Evolutionary conservation across 2,888 invertebrate species (phyloP), one percentile per base, ranked within the genome.

Genomic region (Zygothrica quintamaculata): DNA sequence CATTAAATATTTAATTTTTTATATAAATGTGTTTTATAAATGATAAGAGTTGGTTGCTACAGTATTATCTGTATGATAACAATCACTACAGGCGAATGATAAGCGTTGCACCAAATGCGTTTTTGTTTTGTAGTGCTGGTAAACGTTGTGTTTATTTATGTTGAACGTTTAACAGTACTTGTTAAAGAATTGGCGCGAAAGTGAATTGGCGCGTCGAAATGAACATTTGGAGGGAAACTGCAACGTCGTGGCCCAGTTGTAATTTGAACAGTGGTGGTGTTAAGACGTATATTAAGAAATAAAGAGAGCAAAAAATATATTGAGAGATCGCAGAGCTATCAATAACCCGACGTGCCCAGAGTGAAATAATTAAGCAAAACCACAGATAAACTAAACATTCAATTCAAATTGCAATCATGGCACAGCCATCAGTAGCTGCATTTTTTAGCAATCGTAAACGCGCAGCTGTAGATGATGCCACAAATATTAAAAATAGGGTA

Each of bases 391-490:
- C 72, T 65, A 52, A 66, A 15, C 50, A 55, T 16, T 26, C 29
- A 61, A 56, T 60, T 56, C n/a, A 66, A 68, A 57, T 69, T 65
- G 50, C 42, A 69, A 72, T 47, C 44, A 96, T 96, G 96, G 93
- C 95, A 70, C 96, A 96, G 91, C 94, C 95, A 79, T 94, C 95
- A 47, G 93, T 96, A 59, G 94, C 94, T 65, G 93, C 93, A 69
- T 96, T 93, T 92, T 96, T 95, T 90, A 94, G 93, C 89, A 94
- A 94, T 82, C 93, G 96, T 87, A 96, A 96, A 92, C 93, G 96
- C 81, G 92, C 93, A 59, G 95, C 94, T n/a, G 90, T 92, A 6
- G 95, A 95, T 47, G 95, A 96, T 88, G 87, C 92, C 52, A 91
- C 92, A 87, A 89, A 92, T 90, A 88, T 92, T 51, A 92, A 93